Percentiles rank a stretch among this genome's conserved stretches.
Conservation (phyloP, 2,113 vertebrate species). For the Tenrec ecaudatus region DNA sequence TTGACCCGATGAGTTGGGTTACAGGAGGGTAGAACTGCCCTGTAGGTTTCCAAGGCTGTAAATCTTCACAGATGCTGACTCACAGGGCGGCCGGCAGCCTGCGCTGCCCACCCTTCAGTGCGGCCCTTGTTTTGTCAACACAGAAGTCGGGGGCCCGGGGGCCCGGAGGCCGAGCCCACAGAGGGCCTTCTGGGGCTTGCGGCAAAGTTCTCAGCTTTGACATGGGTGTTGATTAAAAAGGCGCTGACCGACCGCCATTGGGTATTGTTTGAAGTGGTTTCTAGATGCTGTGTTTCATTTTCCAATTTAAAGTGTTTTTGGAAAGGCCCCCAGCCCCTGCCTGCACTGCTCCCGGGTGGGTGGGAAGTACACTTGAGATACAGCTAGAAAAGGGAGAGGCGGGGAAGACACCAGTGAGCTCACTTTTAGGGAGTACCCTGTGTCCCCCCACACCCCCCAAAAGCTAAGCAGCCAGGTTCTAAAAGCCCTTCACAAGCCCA, state of each 20-base stretch:
- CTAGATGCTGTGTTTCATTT: neutral
- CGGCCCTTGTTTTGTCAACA: neutral
- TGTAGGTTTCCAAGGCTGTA: no score
- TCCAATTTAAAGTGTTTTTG: neutral
- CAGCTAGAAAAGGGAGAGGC: no score
- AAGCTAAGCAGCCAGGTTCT: no score
- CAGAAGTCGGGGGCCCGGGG: neutral
- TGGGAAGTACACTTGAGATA: no score
- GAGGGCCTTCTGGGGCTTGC: neutral
- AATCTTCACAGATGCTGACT: neutral
- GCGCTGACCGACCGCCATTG: neutral
- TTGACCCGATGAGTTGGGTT: no score
- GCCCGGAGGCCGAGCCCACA: fast-evolving
- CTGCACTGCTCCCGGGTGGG: no score
- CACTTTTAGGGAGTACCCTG: no score
- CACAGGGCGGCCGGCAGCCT: neutral
- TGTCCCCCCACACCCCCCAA: no score
- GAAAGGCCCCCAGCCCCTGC: no score
- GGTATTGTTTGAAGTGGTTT: neutral
- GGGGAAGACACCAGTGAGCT: no score
- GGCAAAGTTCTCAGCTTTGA: neutral
- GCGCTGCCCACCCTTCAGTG: neutral
- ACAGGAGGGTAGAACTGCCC: no score
- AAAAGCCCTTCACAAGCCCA: no score
- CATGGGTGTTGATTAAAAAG: neutral